phyloP scores from a whole-genome alignment of 2,888 invertebrate species.

The Drosophila niveifrons region DNA sequence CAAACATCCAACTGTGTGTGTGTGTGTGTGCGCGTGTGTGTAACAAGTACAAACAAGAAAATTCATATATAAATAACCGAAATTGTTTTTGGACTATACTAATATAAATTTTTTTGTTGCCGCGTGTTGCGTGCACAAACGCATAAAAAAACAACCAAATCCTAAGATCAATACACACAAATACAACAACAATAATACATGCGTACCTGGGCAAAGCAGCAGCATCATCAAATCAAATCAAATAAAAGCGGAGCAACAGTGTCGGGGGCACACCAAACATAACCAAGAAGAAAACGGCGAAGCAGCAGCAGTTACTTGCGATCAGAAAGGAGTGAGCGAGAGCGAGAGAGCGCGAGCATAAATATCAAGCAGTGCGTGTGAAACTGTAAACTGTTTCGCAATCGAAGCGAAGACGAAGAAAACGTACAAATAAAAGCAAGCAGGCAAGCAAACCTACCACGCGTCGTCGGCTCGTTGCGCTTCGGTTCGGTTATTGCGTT shows the following conservation, averaged over 20 bases:
- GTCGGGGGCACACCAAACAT: slow-evolving; percentile 16
- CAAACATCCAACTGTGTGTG: slow-evolving; percentile 6
- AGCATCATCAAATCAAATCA: not conserved
- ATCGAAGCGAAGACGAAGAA: slow-evolving; percentile 32
- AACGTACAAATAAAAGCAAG: slow-evolving; percentile 14
- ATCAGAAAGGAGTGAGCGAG: slow-evolving; percentile 10
- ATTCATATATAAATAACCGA: not conserved
- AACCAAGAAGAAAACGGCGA: slow-evolving; percentile 34
- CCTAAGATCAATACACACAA: slow-evolving; percentile 8
- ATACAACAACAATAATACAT: slow-evolving; percentile 6
- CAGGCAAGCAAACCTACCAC: slow-evolving; percentile 41
- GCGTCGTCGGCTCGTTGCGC: slow-evolving; percentile 26
- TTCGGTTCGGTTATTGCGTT: slow-evolving; percentile 18
- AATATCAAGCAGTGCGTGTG: slow-evolving; percentile 37
- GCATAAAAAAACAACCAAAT: slow-evolving; percentile 5
- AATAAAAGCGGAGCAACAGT: slow-evolving; percentile 29
- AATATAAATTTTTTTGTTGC: slow-evolving; percentile 11
- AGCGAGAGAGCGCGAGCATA: slow-evolving; percentile 12
- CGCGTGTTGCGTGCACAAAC: slow-evolving; percentile 20
- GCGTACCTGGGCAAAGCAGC: slow-evolving; percentile 23
- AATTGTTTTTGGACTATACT: slow-evolving; percentile 7
- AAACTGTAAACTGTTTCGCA: slow-evolving; percentile 55
- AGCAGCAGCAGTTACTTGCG: slow-evolving; percentile 17
- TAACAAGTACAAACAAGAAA: slow-evolving; percentile 33
- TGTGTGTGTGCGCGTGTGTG: slow-evolving; percentile 22